Base-by-base conservation (phyloP, 2,888 invertebrate species). In the Scaptomyza parva region DNA sequence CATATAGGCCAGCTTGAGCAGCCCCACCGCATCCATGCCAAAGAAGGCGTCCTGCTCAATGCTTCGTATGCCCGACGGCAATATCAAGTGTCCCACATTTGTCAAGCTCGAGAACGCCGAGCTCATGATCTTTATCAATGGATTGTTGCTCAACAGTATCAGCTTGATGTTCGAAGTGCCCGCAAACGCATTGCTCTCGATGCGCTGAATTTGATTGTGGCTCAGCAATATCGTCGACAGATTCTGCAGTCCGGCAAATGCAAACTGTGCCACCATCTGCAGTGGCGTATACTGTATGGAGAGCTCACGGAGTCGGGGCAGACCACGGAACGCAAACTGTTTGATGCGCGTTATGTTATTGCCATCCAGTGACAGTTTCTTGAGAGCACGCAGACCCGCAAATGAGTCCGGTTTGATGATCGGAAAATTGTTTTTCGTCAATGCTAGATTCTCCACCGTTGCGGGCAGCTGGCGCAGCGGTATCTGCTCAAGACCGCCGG, bases 231-330 rank as follows among this genome's bases (percentile, higher is more conserved):
- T 95, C 54, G 94, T 94, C 70, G 95, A 95, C 37, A 98, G 94
- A 88, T 96, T 96, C 85, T 96, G 96, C 14, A 97, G 93, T 1
- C 96, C 95, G 40, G 96, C 95, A 89, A 98, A 97, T 12, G 97
- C 95, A 88, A 96, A 96, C 55, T 96, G 95, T 37, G 96, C 95
- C 57, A 98, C 95, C 28, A 94, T 95, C 50, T 95, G 93, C 53
- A 98, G 92, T 2, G 96, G 96, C 11, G 98, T 97, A 84, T 97
- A 95, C 89, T 97, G 97, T 76, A 98, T 96, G 78, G 96, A 96
- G 39, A 97, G 94, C 88, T 95, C 96, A 86, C 94, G 94, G 7
- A 98, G 93, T 12, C 95, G 94, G 4, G 95, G 95, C 54, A 98
- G 92, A 9, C 97, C 97, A 26, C 96, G 94, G 91, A 98, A 97